A percentile compares a stretch with the other conserved stretches of the same genome.
phyloP scores from a whole-genome alignment of 2,113 vertebrate species.

The Neolamprologus toae region DNA sequence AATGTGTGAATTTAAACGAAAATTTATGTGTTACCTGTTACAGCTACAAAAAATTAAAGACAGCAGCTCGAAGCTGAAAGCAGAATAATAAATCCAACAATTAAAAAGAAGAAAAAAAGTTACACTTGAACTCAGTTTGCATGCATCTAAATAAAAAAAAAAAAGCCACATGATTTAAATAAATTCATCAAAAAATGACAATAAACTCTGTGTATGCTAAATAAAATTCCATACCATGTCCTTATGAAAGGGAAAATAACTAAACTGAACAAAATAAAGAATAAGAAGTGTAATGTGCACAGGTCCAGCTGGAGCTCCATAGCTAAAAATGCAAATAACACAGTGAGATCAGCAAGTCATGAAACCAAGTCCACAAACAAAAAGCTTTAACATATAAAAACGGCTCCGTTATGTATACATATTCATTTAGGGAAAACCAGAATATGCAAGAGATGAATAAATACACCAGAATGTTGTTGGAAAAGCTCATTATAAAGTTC shows the following conservation, averaged over 20 bases:
- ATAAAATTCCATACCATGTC: background rate
- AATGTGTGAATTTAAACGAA: background rate
- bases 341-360: background rate
- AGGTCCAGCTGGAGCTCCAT: background rate
- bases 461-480: background rate
- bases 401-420: background rate
- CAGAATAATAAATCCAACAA: background rate
- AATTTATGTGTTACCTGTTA: background rate
- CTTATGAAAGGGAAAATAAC: background rate
- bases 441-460: background rate
- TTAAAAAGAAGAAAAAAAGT: background rate
- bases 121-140: background rate
- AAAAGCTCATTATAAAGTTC: background rate
- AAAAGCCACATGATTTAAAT: background rate
- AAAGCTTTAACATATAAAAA: background rate
- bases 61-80: background rate
- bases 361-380: background rate
- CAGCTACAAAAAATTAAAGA: background rate
- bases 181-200: background rate
- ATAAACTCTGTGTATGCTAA: background rate
- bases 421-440: background rate
- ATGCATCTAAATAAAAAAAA: background rate
- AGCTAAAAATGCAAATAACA: background rate
- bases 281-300: background rate
- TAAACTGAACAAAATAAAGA: background rate